Conservation (phyloP, 2,888 invertebrate genomes). For the Ophion ventricosus region DNA sequence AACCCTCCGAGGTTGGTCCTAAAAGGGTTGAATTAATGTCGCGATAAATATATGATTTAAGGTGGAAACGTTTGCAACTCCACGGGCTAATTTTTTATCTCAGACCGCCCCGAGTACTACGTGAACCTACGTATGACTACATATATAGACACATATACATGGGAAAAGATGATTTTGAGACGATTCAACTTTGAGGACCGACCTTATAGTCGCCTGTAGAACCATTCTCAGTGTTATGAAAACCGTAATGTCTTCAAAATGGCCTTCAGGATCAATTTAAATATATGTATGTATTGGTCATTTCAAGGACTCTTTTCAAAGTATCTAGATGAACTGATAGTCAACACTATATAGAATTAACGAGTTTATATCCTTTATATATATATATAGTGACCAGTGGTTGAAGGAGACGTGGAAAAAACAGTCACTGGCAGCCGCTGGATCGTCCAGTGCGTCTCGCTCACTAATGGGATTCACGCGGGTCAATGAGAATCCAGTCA, state of each 20-base stretch:
- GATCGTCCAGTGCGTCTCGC: background rate
- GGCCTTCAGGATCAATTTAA: no score
- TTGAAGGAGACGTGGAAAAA: constrained; percentile 2
- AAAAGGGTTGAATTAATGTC: constrained; percentile 84
- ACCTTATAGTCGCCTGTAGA: no score
- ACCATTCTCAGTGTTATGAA: no score
- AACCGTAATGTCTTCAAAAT: no score
- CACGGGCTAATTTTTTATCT: constrained; percentile 83
- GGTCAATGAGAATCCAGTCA: constrained; percentile 1
- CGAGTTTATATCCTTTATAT: background rate
- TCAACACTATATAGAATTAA: no score
- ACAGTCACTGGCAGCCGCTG: constrained; percentile 31
- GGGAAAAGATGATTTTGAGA: background rate
- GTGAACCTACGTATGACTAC: constrained; percentile 40
- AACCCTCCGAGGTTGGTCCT: constrained; percentile 69
- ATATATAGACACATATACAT: background rate
- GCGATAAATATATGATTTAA: constrained; percentile 84
- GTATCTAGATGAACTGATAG: no score
- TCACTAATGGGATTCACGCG: constrained; percentile 11
- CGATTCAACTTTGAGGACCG: no score
- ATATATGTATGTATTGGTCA: no score
- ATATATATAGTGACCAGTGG: constrained; percentile 3
- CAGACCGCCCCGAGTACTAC: constrained; percentile 74
- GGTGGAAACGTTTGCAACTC: constrained; percentile 83
- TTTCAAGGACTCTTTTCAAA: no score